Evolutionary conservation across 2,113 vertebrate genomes (phyloP), one percentile per base, ranked within the genome.

Genomic region (Muscicapa adusta): DNA sequence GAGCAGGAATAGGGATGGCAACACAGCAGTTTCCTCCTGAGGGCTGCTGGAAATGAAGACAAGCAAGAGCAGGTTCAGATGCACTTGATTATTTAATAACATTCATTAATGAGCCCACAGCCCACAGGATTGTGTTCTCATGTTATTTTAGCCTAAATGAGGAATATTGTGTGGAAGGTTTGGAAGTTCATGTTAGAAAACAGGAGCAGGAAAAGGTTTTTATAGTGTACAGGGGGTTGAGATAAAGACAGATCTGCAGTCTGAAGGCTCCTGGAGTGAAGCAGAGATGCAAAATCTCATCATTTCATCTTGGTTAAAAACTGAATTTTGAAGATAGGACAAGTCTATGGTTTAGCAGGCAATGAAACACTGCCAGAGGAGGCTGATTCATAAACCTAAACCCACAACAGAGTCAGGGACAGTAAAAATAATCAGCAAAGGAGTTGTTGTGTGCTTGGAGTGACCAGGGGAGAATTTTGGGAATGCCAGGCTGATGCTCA

Each of bases 61-160:
- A 2, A 53, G 31, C 45, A 45, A 43, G 45, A 53, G 16, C 24
- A 15, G 12, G 7, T 61, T 76, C n/a, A 36, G n/a, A 43, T n/a
- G 16, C n/a, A 15, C 12, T 61, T 8, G 36, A 3, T 85, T 38
- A 10, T 48, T 74, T 38, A 47, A 56, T 81, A 54, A n/a, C 23
- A 8, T 75, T 20, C 47, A 36, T 75, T 91, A 79, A 60, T 43
- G 65, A 88, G 14, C 14, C 13, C 1, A 0, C 3, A 88, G 14
- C 14, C 13, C 1, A 0, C 3, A 34, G 53, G 25, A 29, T n/a
- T 43, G 28, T 38, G 26, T 20, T 77, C 48, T 42, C 0, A 0
- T 4, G 2, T 28, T 74, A 54, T 33, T 83, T 68, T 13, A 51
- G 29, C 18, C n/a, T 26, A 16, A 36, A 2, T 50, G 43, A 20